A percentile compares a stretch with the other conserved stretches of the same genome.
phyloP scores from a whole-genome alignment of 1,140 invertebrate species.

The Cydia pomonella region DNA sequence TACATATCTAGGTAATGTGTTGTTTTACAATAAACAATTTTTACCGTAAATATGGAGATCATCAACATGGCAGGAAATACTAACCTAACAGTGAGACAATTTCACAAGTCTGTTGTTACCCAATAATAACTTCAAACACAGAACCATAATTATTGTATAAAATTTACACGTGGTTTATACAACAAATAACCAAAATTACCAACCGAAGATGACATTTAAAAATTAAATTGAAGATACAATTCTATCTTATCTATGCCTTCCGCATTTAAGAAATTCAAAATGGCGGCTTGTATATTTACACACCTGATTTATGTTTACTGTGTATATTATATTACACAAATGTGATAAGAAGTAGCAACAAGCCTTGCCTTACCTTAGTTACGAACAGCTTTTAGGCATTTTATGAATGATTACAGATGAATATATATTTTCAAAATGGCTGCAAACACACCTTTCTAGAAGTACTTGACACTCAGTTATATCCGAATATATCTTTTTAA shows the following conservation, averaged over 20 bases:
- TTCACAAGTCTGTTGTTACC: no score
- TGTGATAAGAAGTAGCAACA: background rate
- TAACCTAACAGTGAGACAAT: no score
- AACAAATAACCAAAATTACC: no score
- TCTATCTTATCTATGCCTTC: conserved; percentile 1
- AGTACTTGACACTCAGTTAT: conserved; percentile 3
- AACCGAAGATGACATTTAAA: no score
- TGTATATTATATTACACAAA: background rate
- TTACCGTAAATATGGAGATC: no score
- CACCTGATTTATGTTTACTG: background rate
- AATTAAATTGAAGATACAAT: no score
- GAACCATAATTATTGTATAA: no score
- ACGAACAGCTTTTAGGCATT: background rate
- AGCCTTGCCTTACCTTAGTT: background rate
- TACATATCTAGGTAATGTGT: no score
- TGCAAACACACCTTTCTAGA: conserved; percentile 13
- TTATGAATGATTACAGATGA: background rate
- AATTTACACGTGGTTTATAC: no score
- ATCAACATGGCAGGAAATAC: no score
- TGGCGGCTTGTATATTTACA: conserved; percentile 6
- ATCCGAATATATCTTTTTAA: conserved; percentile 4
- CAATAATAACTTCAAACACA: no score
- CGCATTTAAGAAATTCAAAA: conserved; percentile 12
- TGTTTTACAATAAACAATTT: no score
- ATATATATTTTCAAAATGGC: conserved; percentile 20